A percentile compares a stretch with the other conserved stretches of the same genome.
These are phyloP conservation scores for Enteromius trimaculatus DNA, from an alignment of 2,797 vertebrate genomes.

Conservation along the genomic window DNA sequence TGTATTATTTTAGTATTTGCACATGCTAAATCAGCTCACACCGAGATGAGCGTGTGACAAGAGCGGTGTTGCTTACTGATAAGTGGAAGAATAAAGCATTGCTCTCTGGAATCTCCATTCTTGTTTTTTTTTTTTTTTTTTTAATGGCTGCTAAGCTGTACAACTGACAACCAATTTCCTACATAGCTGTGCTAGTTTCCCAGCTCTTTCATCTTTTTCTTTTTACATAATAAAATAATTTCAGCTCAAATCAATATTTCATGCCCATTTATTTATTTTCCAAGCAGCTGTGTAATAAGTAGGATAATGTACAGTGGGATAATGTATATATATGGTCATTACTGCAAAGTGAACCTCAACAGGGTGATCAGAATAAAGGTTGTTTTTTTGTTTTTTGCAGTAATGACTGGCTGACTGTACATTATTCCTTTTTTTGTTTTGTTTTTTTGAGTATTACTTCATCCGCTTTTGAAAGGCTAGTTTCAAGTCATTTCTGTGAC, in stretches of 20 bases:
- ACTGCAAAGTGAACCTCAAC: background rate
- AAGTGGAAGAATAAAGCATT: background rate
- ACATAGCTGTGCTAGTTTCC: background rate
- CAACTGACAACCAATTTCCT: background rate
- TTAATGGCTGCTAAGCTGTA: background rate
- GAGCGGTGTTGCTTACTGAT: slow-evolving; percentile 1
- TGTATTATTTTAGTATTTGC: background rate
- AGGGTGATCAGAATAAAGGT: background rate
- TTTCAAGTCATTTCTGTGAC: background rate
- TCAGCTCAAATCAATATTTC: slow-evolving; percentile 19
- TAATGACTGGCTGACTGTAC: background rate
- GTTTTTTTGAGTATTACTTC: background rate
- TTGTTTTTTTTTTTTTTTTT: background rate
- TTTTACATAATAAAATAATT: slow-evolving; percentile 24
- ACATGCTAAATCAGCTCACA: background rate
- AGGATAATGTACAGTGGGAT: slow-evolving; percentile 3
- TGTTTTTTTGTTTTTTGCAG: background rate
- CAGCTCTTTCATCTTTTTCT: background rate
- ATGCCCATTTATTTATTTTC: slow-evolving; percentile 18
- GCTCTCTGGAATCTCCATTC: background rate
- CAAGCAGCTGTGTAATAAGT: slow-evolving; percentile 17
- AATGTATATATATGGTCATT: background rate
- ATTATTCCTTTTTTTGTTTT: background rate
- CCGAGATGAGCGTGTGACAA: background rate
- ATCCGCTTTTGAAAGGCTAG: background rate